Conservation (phyloP, 2,888 invertebrate genomes). For the Drosophila affinis region DNA sequence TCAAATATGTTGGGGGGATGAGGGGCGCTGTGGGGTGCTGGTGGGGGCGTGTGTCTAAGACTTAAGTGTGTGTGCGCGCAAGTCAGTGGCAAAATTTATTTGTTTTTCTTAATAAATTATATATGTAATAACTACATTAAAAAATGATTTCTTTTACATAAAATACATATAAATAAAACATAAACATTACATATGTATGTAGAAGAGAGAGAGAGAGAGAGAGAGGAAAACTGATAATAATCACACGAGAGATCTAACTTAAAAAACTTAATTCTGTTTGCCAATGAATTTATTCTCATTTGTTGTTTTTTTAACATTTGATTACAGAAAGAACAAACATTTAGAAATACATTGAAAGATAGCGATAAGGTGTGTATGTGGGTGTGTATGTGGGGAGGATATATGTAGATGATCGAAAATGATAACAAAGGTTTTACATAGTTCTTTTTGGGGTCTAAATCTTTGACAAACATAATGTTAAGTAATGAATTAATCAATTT, state of each 20-base stretch:
- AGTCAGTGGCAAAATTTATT: constrained; percentile 62
- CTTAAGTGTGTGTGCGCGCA: constrained; percentile 57
- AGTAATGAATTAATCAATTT: constrained; percentile 62
- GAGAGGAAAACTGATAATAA: constrained; percentile 18
- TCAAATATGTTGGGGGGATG: background rate
- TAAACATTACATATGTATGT: constrained; percentile 46
- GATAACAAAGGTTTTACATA: constrained; percentile 64
- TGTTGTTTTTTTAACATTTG: constrained; percentile 47
- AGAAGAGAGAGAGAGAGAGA: constrained; percentile 36
- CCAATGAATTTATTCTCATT: constrained; percentile 60
- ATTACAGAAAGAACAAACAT: constrained; percentile 54
- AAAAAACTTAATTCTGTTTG: constrained; percentile 64
- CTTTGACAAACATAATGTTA: constrained; percentile 65
- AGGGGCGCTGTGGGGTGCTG: constrained; percentile 16
- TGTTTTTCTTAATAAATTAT: constrained; percentile 35
- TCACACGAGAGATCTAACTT: constrained; percentile 74
- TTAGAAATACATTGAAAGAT: constrained; percentile 60
- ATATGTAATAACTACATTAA: constrained; percentile 45
- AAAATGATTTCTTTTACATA: constrained; percentile 48
- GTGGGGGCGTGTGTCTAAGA: constrained; percentile 43
- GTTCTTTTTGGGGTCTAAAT: constrained; percentile 57
- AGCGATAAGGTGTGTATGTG: background rate
- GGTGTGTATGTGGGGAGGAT: background rate
- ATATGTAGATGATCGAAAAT: constrained; percentile 26
- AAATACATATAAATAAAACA: constrained; percentile 44